These are phyloP conservation scores for Drosophila formosana DNA, from an alignment of 2,888 invertebrate genomes.

Conservation along the genomic window DNA sequence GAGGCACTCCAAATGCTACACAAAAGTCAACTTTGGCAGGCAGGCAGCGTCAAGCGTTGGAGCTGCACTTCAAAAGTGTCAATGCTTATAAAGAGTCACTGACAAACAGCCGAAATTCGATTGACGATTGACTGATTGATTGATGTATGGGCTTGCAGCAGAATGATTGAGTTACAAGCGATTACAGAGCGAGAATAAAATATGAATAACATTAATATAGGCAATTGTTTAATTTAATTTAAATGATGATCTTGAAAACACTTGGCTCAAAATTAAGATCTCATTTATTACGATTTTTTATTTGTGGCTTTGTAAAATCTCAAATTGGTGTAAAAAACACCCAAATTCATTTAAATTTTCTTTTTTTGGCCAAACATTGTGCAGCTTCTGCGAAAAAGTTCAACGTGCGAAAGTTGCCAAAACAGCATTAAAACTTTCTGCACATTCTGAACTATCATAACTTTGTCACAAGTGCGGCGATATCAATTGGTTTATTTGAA, in stretches of 20 bases:
- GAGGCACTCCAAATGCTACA: slow-evolving; percentile 22
- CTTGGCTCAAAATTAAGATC: no score
- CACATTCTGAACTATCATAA: background rate
- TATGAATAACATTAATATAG: no score
- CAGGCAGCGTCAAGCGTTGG: background rate
- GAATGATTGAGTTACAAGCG: background rate
- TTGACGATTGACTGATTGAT: slow-evolving; percentile 2
- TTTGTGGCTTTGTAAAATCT: no score
- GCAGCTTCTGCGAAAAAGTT: background rate
- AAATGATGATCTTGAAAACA: no score
- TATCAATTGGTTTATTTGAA: background rate
- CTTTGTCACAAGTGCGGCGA: background rate
- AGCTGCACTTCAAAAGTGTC: slow-evolving; percentile 9
- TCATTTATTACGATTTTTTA: no score
- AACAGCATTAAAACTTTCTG: background rate
- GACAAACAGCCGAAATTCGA: background rate
- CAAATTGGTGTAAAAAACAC: no score
- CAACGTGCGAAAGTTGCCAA: background rate
- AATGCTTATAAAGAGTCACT: background rate
- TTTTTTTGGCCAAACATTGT: background rate
- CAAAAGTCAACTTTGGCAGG: slow-evolving; percentile 7
- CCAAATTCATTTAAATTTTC: no score
- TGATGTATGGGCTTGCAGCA: background rate
- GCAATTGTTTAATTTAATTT: no score
- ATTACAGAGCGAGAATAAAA: background rate